Evolutionary conservation across 1,140 invertebrate genomes (phyloP).

Genomic region (Anadara kagoshimensis): DNA sequence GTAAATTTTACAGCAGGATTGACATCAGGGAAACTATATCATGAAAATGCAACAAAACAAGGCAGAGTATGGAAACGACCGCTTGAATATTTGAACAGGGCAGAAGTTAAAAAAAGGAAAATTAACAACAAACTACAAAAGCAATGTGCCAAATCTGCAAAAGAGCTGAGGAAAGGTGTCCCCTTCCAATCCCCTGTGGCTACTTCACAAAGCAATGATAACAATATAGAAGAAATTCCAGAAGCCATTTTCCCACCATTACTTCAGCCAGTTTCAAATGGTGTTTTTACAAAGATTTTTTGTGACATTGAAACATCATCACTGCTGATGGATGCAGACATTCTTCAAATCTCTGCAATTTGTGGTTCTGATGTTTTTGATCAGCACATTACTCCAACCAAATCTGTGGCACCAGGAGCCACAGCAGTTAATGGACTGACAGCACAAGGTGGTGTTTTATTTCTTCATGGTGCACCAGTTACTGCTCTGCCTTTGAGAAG

Average conservation of each 20-base stretch:
- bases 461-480: no score
- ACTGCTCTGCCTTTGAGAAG: neutral
- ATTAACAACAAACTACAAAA: neutral
- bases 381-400: no score
- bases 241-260: no score
- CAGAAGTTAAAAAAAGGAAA: conserved; percentile 1
- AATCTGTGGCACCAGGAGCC: no score
- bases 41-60: neutral
- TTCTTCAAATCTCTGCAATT: no score
- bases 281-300: neutral
- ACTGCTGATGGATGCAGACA: no score
- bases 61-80: neutral
- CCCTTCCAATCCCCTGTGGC: neutral
- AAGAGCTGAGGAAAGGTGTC: neutral
- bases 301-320: neutral
- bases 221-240: neutral
- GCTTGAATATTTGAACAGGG: neutral
- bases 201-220: neutral
- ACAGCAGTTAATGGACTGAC: no score
- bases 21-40: no score
- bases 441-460: no score
- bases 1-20: no score
- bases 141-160: no score
- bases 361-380: no score
- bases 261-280: neutral